A percentile compares a stretch with the other conserved stretches of the same genome.
Evolutionary conservation across 2,113 vertebrate species (phyloP).

Genomic region (Empidonax alnorum): DNA sequence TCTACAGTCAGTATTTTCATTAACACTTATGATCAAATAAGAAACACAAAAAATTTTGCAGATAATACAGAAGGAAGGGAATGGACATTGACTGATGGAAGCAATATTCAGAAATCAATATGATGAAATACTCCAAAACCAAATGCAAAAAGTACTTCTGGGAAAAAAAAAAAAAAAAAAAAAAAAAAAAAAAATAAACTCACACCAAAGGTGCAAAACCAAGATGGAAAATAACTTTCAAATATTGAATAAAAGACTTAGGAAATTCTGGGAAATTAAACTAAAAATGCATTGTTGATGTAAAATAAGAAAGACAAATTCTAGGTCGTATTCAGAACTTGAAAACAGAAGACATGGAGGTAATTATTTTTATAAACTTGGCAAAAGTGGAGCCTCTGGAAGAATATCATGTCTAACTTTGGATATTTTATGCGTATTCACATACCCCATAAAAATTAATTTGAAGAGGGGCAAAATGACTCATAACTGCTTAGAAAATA

Average conservation of each 20-base stretch:
- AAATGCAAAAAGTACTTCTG: background rate
- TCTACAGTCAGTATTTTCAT: background rate
- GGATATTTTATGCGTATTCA: background rate
- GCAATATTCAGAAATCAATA: background rate
- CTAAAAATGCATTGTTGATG: background rate
- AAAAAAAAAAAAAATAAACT: background rate
- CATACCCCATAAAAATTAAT: background rate
- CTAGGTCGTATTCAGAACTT: background rate
- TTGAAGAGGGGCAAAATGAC: background rate
- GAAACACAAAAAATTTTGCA: background rate
- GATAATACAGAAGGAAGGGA: background rate
- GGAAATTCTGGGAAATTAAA: background rate
- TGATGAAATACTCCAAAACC: background rate
- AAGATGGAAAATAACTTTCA: background rate
- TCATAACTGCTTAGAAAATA: background rate
- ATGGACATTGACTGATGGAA: background rate
- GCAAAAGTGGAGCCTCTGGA: background rate
- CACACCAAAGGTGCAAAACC: background rate
- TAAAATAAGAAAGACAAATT: background rate
- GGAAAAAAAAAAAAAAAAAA: background rate
- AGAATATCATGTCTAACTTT: background rate
- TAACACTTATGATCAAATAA: background rate
- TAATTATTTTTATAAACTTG: constrained; percentile 9
- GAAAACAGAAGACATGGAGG: background rate
- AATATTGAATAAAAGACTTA: background rate